Evolutionary conservation across 37 sponge, comb jelly and placozoan species (phyloP).

Genomic region (Halisarca cf. caerulea): DNA sequence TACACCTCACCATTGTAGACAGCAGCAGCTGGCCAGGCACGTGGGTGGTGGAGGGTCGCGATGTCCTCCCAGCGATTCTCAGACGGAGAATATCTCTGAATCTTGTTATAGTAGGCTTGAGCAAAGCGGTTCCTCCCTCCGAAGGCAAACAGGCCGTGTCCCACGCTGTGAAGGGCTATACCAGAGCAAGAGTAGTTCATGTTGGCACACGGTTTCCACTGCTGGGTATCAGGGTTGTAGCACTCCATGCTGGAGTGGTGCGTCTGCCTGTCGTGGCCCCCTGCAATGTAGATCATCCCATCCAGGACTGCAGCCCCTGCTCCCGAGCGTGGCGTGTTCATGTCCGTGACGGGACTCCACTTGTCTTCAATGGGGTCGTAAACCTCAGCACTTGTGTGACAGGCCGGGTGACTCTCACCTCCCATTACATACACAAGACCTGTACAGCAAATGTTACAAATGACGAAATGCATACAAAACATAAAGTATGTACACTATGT

Average conservation of each 20-base stretch:
- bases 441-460: no score
- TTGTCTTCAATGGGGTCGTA: conserved; percentile 53
- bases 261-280: conserved; percentile 80
- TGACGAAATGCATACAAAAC: no score
- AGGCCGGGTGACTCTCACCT: conserved; percentile 73
- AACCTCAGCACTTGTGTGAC: conserved; percentile 71
- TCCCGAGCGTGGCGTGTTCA: conserved; percentile 84
- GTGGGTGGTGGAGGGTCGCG: conserved; percentile 12
- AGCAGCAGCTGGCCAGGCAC: conserved; percentile 62
- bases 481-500: no score
- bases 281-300: conserved; percentile 79
- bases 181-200: conserved; percentile 85
- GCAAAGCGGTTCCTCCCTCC: conserved; percentile 81
- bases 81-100: conserved; percentile 14
- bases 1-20: conserved; percentile 65
- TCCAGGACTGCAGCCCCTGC: conserved; percentile 80
- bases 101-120: conserved; percentile 32
- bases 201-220: conserved; percentile 76
- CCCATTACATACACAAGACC: conserved; percentile 83
- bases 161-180: conserved; percentile 67
- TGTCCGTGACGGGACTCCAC: conserved; percentile 75
- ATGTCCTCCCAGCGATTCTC: conserved; percentile 16
- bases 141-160: conserved; percentile 71
- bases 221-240: conserved; percentile 67
- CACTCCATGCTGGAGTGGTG: conserved; percentile 84